Conservation (phyloP, 2,113 vertebrate species). For the Sebastes schlegelii region DNA sequence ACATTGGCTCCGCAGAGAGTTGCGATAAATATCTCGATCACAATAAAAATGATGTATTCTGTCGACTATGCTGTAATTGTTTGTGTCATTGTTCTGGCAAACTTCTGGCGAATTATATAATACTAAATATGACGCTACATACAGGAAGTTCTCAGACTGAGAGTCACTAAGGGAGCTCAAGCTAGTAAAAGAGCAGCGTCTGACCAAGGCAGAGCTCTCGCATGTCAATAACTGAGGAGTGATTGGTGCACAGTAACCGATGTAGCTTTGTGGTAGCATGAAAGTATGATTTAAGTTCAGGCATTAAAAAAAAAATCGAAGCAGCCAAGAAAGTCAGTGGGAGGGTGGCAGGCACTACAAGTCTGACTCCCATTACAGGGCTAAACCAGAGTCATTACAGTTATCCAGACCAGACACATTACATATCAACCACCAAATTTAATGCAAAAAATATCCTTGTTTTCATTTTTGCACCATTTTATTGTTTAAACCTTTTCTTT, state of each 20-base stretch:
- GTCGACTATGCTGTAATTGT: slow-evolving; percentile 36
- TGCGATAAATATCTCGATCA: slow-evolving; percentile 52
- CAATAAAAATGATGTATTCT: slow-evolving; percentile 52
- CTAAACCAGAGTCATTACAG: slow-evolving; percentile 23
- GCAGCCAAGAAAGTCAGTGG: slow-evolving; percentile 29
- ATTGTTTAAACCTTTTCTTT: slow-evolving; percentile 1
- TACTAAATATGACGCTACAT: slow-evolving; percentile 20
- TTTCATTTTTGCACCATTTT: slow-evolving; percentile 22
- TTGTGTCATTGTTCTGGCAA: slow-evolving; percentile 63
- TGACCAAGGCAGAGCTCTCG: slow-evolving; percentile 19
- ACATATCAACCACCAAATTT: slow-evolving; percentile 39
- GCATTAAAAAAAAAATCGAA: slow-evolving; percentile 33
- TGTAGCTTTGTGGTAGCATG: slow-evolving; percentile 34
- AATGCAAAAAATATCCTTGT: slow-evolving; percentile 15
- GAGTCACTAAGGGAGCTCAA: slow-evolving; percentile 21
- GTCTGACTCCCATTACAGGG: slow-evolving; percentile 37
- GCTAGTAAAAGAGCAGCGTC: background rate
- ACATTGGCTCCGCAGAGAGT: slow-evolving; percentile 27
- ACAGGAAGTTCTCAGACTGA: slow-evolving; percentile 32
- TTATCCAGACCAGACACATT: slow-evolving; percentile 43
- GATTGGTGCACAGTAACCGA: slow-evolving; percentile 19
- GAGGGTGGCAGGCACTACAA: slow-evolving; percentile 19
- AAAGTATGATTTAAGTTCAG: slow-evolving; percentile 42
- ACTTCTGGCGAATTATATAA: slow-evolving; percentile 50
- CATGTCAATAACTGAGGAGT: slow-evolving; percentile 22